Conservation (phyloP, 1,140 invertebrate genomes). For the Microplitis mediator region DNA sequence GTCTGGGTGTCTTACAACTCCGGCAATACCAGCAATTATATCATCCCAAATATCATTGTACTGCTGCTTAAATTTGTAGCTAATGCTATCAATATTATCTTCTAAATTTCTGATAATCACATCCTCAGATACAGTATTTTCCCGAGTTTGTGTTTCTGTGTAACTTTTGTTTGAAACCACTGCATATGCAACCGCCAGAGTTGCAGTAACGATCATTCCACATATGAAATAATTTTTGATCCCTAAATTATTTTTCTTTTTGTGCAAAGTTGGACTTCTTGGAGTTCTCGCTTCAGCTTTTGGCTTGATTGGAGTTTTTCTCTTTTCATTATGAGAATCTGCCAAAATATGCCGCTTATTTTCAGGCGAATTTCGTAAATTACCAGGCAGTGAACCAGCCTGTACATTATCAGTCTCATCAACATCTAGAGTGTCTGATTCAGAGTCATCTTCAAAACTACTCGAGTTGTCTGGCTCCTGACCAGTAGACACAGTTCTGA, state of each 20-base stretch:
- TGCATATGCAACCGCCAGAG: neutral
- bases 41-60: conserved; percentile 42
- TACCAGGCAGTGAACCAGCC: too few relatives aligned
- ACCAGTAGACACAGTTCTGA: neutral
- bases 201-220: too few relatives aligned
- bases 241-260: too few relatives aligned
- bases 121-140: neutral
- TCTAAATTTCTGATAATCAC: conserved; percentile 12
- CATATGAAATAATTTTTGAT: neutral
- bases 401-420: neutral
- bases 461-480: neutral
- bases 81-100: conserved; percentile 21
- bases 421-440: neutral
- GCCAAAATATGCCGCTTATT: too few relatives aligned
- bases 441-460: neutral
- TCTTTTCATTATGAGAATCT: too few relatives aligned
- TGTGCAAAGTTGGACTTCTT: too few relatives aligned
- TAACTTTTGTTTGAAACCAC: neutral
- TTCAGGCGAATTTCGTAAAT: too few relatives aligned
- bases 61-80: conserved; percentile 42
- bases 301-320: too few relatives aligned
- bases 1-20: conserved; percentile 30
- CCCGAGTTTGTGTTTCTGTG: neutral
- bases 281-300: too few relatives aligned
- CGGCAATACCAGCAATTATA: conserved; percentile 38